Evolutionary conservation across 2,888 invertebrate genomes (phyloP).

Genomic region (Augiades crinisus): DNA sequence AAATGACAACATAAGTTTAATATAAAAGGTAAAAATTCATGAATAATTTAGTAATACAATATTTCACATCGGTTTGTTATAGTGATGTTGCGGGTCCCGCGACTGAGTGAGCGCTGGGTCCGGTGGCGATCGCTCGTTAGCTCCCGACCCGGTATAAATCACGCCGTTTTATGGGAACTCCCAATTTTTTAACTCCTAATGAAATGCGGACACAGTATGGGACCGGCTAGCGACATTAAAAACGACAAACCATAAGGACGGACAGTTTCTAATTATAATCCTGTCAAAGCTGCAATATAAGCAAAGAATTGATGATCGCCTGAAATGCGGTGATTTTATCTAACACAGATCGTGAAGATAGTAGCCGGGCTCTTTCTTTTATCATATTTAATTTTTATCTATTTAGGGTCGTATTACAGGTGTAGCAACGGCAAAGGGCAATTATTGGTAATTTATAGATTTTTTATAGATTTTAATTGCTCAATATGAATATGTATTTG

Average conservation of each 20-base stretch:
- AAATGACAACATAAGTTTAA: not conserved
- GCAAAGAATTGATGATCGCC: conserved; percentile 76
- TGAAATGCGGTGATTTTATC: conserved; percentile 70
- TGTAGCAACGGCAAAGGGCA: conserved; percentile 2
- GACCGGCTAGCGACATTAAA: conserved; percentile 79
- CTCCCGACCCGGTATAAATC: conserved; percentile 78
- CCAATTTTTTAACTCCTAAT: conserved; percentile 76
- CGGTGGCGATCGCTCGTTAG: conserved; percentile 68
- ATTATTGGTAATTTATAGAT: conserved; percentile 11
- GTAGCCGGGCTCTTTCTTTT: conserved; percentile 55
- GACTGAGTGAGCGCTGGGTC: not conserved
- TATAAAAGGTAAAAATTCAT: not conserved
- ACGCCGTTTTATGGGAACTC: conserved; percentile 75
- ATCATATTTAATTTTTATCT: conserved; percentile 43
- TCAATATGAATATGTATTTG: too few relatives aligned
- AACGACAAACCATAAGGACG: conserved; percentile 75
- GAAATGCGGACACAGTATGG: conserved; percentile 80
- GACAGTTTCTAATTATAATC: conserved; percentile 80
- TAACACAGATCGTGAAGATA: conserved; percentile 65
- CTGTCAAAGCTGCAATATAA: conserved; percentile 77
- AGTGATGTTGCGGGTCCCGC: not conserved
- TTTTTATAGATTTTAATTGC: conserved; percentile 12
- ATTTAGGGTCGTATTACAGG: conserved; percentile 14
- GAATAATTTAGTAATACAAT: conserved; percentile 10
- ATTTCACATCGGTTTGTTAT: conserved; percentile 3